phyloP scores from a whole-genome alignment of 2,888 invertebrate genomes.

The Nebria brevicollis region DNA sequence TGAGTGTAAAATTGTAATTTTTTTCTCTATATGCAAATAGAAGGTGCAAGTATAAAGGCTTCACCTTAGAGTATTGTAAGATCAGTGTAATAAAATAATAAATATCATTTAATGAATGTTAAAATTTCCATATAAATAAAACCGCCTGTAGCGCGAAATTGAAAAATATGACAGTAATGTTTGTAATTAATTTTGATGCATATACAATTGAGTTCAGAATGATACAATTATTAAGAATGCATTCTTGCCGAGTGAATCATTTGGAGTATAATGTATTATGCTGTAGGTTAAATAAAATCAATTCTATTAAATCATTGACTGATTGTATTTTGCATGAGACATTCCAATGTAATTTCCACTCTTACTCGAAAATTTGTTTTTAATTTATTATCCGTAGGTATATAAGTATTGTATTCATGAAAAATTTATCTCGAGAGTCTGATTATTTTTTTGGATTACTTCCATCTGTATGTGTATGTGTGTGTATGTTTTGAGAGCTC shows the following conservation, averaged over 20 bases:
- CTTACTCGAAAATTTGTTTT: neutral
- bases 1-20: too few species aligned
- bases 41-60: neutral
- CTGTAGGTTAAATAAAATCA: neutral
- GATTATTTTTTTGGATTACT: too few species aligned
- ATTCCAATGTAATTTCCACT: slow-evolving; percentile 3
- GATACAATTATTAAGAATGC: neutral
- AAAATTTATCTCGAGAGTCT: too few species aligned
- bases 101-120: neutral
- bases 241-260: neutral
- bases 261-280: slow-evolving; percentile 7
- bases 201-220: slow-evolving; percentile 3
- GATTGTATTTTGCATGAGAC: slow-evolving; percentile 3
- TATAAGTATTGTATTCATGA: too few species aligned
- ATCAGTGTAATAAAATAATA: neutral
- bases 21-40: too few species aligned
- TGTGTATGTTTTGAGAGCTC: too few species aligned
- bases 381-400: too few species aligned
- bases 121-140: neutral
- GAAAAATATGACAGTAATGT: slow-evolving; percentile 7
- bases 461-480: too few species aligned
- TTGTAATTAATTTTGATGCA: neutral
- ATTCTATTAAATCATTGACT: neutral
- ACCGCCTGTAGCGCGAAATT: neutral
- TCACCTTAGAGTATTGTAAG: neutral